Evolutionary conservation across 37 sponge, comb jelly and placozoan species (phyloP), one percentile per base, ranked within the genome.

Genomic region (Crambe crambe): DNA sequence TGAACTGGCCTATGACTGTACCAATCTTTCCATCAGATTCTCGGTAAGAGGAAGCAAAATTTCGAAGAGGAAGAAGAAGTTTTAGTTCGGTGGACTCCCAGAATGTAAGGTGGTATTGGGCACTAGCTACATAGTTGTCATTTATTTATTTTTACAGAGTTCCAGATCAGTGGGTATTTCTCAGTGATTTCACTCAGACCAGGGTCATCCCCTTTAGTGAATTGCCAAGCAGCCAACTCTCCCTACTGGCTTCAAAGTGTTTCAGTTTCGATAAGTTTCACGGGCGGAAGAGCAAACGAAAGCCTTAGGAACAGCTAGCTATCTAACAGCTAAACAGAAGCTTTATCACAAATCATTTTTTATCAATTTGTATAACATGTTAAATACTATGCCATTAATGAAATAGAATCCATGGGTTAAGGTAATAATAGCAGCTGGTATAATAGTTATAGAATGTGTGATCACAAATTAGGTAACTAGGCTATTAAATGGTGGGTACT

Each of bases 31-130:
- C 31, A 10, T 12, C 56, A 1, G 87, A 59, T 79, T 4, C 9
- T 80, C 54, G 80, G 79, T 35, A 44, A 41, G 63, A 75, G 76
- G 40, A 47, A 66, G 66, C 58, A 62, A 21, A 34, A 40, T 38
- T 21, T 2, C 21, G 71, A 12, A 12, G 37, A 41, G 21, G 82
- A 75, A 37, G 40, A 54, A 20, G 81, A 86, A 56, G 29, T 75
- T 3, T 63, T 87, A 0, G 71, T 87, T 21, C 31, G 77, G 23
- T 87, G 88, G 88, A 42, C 22, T 25, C 88, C 88, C 1, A 66
- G 51, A 43, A 59, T 87, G 84, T 84, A 69, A 84, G 84, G 36
- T 62, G 23, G n/a, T n/a, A n/a, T n/a, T n/a, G n/a, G n/a, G n/a
- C n/a, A n/a, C 17, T 62, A 6, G 27, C 15, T 57, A 83, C 74